phyloP scores from a whole-genome alignment of 2,888 invertebrate genomes.

The Synergus umbraculus region DNA sequence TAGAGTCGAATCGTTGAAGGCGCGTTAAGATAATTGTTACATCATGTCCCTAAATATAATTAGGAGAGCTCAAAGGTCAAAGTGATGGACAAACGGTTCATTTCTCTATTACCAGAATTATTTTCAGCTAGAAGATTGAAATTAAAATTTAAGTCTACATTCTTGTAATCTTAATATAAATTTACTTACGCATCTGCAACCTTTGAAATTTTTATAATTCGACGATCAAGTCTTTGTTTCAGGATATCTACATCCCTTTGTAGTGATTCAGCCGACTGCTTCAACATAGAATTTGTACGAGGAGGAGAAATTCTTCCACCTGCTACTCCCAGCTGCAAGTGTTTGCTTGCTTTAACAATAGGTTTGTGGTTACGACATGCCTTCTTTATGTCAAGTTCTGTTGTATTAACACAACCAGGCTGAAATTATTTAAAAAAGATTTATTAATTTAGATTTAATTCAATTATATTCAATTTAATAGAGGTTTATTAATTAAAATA shows the following conservation, averaged over 20 bases:
- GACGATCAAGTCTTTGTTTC: conserved; percentile 88
- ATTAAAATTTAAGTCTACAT: conserved; percentile 3
- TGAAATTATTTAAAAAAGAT: conserved; percentile 74
- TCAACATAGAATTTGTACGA: conserved; percentile 78
- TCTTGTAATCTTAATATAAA: neutral
- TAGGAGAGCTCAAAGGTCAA: conserved; percentile 6
- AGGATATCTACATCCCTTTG: conserved; percentile 86
- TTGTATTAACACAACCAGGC: conserved; percentile 99
- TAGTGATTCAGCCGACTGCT: conserved; percentile 81
- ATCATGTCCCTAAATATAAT: conserved; percentile 15
- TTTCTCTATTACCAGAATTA: neutral
- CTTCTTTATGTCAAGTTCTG: conserved; percentile 98
- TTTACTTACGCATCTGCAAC: conserved; percentile 93
- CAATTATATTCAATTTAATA: neutral
- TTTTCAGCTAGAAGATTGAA: neutral
- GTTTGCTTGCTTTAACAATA: conserved; percentile 74
- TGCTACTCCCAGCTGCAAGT: conserved; percentile 77
- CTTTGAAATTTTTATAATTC: conserved; percentile 94
- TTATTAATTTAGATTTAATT: neutral
- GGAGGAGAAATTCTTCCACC: conserved; percentile 81
- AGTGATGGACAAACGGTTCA: conserved; percentile 14
- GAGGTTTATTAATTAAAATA: too few species aligned
- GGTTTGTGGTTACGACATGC: conserved; percentile 84
- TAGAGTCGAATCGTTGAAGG: neutral
- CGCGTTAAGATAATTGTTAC: conserved; percentile 24